These are phyloP conservation scores for Magallana angulata DNA, from an alignment of 1,140 invertebrate genomes.

Conservation along the genomic window DNA sequence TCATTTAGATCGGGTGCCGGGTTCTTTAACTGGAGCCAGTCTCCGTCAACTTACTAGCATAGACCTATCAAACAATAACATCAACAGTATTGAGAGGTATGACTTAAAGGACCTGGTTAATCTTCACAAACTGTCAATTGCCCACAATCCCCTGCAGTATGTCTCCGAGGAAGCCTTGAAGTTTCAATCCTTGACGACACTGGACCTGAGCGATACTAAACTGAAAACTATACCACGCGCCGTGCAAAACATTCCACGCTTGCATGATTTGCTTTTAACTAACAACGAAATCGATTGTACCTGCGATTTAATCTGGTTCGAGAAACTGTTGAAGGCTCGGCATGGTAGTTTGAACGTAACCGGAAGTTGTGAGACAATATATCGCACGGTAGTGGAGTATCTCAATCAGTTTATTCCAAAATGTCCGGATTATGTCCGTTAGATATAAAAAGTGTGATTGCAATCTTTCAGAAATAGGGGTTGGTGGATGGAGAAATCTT, in stretches of 20 bases:
- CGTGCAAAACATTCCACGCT: slow-evolving; percentile 1
- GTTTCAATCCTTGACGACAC: not conserved
- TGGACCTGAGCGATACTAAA: slow-evolving; percentile 40
- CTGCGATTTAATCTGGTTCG: slow-evolving; percentile 49
- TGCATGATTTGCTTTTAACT: not conserved
- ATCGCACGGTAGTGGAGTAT: slow-evolving; percentile 26
- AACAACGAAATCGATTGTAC: slow-evolving; percentile 44
- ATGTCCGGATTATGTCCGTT: slow-evolving; percentile 24
- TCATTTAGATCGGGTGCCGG: slow-evolving; percentile 39
- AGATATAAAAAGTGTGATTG: not conserved
- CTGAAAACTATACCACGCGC: slow-evolving; percentile 42
- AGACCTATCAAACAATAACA: slow-evolving; percentile 49
- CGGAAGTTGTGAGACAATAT: slow-evolving; percentile 50
- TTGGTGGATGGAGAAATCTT: too few relatives aligned
- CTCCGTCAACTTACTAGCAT: slow-evolving; percentile 22
- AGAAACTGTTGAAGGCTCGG: not conserved
- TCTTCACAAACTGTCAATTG: slow-evolving; percentile 13
- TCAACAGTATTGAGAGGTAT: slow-evolving; percentile 51
- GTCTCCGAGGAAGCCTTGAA: slow-evolving; percentile 41
- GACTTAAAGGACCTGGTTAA: slow-evolving; percentile 40
- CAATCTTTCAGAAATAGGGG: not conserved
- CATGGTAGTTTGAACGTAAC: not conserved
- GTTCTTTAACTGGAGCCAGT: slow-evolving; percentile 16
- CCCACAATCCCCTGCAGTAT: slow-evolving; percentile 46
- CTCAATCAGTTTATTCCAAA: slow-evolving; percentile 16